Conservation (phyloP, 1,140 invertebrate species). For the Mizuhopecten yessoensis region DNA sequence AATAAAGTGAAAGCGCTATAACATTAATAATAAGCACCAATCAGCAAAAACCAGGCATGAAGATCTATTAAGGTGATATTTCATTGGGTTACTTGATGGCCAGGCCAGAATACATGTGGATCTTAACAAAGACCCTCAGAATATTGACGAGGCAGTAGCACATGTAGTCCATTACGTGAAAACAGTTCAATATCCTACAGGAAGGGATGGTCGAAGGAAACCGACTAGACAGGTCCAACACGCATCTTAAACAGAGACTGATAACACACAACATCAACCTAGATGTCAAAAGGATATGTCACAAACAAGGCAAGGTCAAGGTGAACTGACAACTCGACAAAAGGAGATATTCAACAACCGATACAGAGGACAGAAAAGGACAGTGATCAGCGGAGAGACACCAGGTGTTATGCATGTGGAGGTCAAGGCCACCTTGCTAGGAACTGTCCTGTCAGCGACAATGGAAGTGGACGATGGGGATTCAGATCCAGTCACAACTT, state of each 20-base stretch:
- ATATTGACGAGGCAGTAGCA: constrained; percentile 49
- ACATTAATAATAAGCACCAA: constrained; percentile 46
- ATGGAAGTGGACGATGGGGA: neutral
- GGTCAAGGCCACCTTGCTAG: too few relatives aligned
- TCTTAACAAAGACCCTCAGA: constrained; percentile 49
- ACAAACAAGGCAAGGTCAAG: too few relatives aligned
- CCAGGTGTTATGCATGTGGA: too few relatives aligned
- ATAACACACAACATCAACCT: neutral
- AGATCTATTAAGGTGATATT: constrained; percentile 54
- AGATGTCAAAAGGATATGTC: neutral
- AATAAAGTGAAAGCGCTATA: too few relatives aligned
- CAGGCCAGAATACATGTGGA: constrained; percentile 47
- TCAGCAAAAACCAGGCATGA: constrained; percentile 47
- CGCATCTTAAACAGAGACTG: neutral
- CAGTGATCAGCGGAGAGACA: neutral
- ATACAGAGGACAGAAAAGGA: neutral
- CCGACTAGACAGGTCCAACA: neutral
- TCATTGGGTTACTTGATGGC: constrained; percentile 45
- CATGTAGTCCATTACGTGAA: neutral
- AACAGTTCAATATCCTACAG: neutral
- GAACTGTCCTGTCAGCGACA: too few relatives aligned
- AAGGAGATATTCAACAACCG: neutral
- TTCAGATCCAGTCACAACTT: neutral
- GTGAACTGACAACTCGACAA: too few relatives aligned
- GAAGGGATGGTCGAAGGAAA: neutral